These are phyloP conservation scores for Nannoperca australis DNA, from an alignment of 2,797 vertebrate genomes.

Conservation along the genomic window DNA sequence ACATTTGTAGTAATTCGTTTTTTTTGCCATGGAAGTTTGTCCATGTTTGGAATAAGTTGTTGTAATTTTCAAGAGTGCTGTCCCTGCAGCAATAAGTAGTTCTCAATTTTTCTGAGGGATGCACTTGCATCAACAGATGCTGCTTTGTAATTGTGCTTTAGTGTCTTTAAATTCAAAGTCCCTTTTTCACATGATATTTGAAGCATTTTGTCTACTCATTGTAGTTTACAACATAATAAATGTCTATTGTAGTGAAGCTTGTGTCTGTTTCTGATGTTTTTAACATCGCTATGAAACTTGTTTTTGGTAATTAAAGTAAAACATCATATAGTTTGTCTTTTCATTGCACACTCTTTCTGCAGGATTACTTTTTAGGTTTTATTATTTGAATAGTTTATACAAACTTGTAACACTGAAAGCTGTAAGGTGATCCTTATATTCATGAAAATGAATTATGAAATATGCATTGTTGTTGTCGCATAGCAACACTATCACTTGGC, in stretches of 20 bases:
- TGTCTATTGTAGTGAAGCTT: neutral
- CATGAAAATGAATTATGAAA: neutral
- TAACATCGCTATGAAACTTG: neutral
- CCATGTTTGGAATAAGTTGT: slow-evolving; percentile 14
- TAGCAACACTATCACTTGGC: neutral
- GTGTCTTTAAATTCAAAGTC: neutral
- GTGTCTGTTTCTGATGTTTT: neutral
- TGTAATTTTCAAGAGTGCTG: slow-evolving; percentile 14
- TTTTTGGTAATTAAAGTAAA: neutral
- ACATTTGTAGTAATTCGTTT: slow-evolving; percentile 1
- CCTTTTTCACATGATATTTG: neutral
- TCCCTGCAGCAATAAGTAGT: slow-evolving; percentile 2
- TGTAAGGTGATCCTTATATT: neutral
- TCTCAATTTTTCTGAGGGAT: neutral
- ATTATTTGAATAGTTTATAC: neutral
- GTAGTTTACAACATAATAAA: neutral
- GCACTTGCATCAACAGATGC: neutral
- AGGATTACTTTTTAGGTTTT: neutral
- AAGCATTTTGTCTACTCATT: neutral
- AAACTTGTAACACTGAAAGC: neutral
- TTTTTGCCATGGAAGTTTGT: slow-evolving; percentile 1
- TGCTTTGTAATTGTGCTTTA: neutral
- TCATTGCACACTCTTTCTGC: neutral
- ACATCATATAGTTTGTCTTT: neutral
- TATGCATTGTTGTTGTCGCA: neutral